Conservation (phyloP, 2,888 invertebrate species). For the Zeuzera pyrina region DNA sequence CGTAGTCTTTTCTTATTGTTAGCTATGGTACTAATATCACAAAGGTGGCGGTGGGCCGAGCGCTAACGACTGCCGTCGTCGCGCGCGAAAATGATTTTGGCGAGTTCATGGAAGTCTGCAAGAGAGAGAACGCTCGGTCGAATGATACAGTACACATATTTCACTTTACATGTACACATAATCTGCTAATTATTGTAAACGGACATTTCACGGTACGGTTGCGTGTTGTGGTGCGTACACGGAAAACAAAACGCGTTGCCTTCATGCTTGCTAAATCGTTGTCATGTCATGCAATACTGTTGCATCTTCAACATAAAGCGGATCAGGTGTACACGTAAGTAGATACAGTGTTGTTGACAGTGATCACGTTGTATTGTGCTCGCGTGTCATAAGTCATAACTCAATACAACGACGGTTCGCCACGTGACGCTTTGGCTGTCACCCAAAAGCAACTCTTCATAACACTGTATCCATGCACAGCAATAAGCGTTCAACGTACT, state of each 20-base stretch:
- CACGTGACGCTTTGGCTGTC: conserved; percentile 14
- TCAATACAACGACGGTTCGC: conserved; percentile 1
- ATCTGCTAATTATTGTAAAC: too few relatives aligned
- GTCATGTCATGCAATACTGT: too few relatives aligned
- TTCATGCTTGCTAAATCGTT: neutral
- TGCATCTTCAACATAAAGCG: too few relatives aligned
- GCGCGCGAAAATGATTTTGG: conserved; percentile 79
- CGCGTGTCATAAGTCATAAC: too few relatives aligned
- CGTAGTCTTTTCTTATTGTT: conserved; percentile 54
- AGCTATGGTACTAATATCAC: conserved; percentile 49
- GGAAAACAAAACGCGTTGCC: neutral
- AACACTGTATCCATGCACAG: conserved; percentile 32
- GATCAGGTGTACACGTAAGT: too few relatives aligned
- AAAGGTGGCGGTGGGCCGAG: conserved; percentile 39
- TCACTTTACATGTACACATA: too few relatives aligned
- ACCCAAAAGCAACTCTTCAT: conserved; percentile 14
- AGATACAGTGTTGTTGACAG: too few relatives aligned
- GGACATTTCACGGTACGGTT: too few relatives aligned
- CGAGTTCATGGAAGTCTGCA: conserved; percentile 85
- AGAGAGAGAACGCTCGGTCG: conserved; percentile 65
- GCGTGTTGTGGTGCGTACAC: neutral
- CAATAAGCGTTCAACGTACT: too few relatives aligned
- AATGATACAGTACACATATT: conserved; percentile 22
- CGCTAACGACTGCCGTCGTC: conserved; percentile 73
- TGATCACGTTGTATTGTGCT: neutral